A percentile compares a stretch with the other conserved stretches of the same genome.
Conservation (phyloP, 2,888 invertebrate species). For the Pachliopta kotzebuea region DNA sequence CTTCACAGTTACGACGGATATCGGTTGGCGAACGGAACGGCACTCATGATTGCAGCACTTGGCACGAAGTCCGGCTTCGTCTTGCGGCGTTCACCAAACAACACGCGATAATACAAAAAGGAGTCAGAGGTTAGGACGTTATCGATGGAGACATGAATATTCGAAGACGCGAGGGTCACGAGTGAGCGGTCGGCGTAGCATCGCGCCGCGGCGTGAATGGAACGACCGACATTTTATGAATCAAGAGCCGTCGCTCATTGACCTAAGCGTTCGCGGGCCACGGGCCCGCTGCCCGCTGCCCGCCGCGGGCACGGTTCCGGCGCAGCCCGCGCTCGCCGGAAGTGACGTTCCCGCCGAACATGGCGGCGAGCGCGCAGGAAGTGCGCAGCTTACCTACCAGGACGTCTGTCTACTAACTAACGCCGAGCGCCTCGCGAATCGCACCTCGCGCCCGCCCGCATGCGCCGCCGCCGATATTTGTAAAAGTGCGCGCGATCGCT, state of each 20-base stretch:
- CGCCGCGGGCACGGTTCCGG: slow-evolving; percentile 46
- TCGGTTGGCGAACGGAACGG: slow-evolving; percentile 53
- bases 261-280: slow-evolving; percentile 54
- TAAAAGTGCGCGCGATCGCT: slow-evolving; percentile 76
- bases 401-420: slow-evolving; percentile 70
- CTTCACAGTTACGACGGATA: slow-evolving; percentile 57
- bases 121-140: slow-evolving; percentile 78
- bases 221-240: slow-evolving; percentile 79
- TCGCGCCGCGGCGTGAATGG: slow-evolving; percentile 76
- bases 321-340: slow-evolving; percentile 59
- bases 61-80: slow-evolving; percentile 65
- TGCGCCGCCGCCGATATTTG: slow-evolving; percentile 66
- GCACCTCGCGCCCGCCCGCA: slow-evolving; percentile 56
- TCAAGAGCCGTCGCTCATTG: slow-evolving; percentile 76
- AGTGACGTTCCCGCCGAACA: slow-evolving; percentile 61
- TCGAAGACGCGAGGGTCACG: slow-evolving; percentile 79
- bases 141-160: slow-evolving; percentile 79
- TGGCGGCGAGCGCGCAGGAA: slow-evolving; percentile 79
- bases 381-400: slow-evolving; percentile 80
- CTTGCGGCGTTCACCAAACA: slow-evolving; percentile 68
- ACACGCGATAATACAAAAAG: slow-evolving; percentile 74
- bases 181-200: slow-evolving; percentile 74
- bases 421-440: slow-evolving; percentile 44
- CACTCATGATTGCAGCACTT: slow-evolving; percentile 71
- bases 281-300: slow-evolving; percentile 48